Evolutionary conservation across 1,140 invertebrate species (phyloP).

Genomic region (Micrasema minimum): DNA sequence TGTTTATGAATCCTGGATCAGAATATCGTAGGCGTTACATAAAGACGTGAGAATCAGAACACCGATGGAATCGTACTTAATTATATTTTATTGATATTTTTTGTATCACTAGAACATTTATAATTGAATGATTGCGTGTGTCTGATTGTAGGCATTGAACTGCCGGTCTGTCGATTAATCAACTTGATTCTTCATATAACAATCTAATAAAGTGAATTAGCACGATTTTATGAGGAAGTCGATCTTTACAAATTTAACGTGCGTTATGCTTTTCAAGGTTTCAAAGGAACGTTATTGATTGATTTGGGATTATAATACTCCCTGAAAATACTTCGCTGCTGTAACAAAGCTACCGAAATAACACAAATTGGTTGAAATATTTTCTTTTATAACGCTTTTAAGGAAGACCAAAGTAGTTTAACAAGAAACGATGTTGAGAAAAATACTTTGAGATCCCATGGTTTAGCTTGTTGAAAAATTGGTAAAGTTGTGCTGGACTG

Average conservation of each 20-base stretch:
- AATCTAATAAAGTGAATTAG: constrained; percentile 31
- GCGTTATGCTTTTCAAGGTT: no score
- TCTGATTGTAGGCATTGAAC: constrained; percentile 35
- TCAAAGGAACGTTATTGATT: no score
- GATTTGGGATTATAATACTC: no score
- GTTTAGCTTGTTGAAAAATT: no score
- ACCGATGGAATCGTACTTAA: constrained; percentile 33
- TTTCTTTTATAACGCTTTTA: no score
- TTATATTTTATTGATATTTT: constrained; percentile 47
- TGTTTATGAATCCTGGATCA: constrained; percentile 9
- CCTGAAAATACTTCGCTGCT: no score
- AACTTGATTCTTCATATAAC: constrained; percentile 26
- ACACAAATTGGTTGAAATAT: no score
- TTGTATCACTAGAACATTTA: constrained; percentile 37
- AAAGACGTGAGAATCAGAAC: constrained; percentile 30
- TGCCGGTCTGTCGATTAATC: constrained; percentile 23
- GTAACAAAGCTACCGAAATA: no score
- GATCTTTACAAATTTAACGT: constrained; percentile 1
- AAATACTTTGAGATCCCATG: no score
- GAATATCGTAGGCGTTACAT: constrained; percentile 29
- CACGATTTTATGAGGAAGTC: constrained; percentile 22
- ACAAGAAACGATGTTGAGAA: no score
- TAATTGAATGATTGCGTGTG: constrained; percentile 41
- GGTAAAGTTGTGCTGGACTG: no score
- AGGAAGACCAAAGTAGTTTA: no score